Evolutionary conservation across 1,140 invertebrate genomes (phyloP).

Genomic region (Polyergus mexicanus): DNA sequence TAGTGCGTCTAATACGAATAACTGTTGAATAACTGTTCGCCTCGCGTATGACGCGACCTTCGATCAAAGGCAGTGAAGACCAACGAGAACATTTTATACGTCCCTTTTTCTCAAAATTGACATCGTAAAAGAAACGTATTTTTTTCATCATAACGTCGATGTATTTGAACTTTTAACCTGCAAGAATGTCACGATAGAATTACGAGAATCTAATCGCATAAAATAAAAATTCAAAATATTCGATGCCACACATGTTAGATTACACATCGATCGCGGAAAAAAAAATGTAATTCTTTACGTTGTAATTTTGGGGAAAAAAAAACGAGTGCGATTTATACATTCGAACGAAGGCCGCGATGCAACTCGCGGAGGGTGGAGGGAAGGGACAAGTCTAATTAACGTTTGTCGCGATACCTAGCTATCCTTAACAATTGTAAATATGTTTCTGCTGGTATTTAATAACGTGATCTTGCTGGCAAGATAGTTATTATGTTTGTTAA

Average conservation of each 20-base stretch:
- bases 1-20: slow-evolving; percentile 16
- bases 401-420: slow-evolving; percentile 57
- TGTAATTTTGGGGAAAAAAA: background rate
- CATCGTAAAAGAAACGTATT: background rate
- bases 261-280: background rate
- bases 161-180: background rate
- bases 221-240: background rate
- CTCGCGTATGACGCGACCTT: slow-evolving; percentile 61
- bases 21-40: slow-evolving; percentile 27
- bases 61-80: slow-evolving; percentile 81
- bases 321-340: slow-evolving; percentile 60
- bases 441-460: slow-evolving; percentile 60
- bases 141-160: background rate
- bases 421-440: slow-evolving; percentile 68
- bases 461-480: background rate
- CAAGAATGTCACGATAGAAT: background rate
- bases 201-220: background rate
- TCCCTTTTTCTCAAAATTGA: background rate
- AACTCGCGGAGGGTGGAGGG: background rate
- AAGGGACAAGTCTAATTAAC: slow-evolving; percentile 7
- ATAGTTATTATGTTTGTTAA: slow-evolving; percentile 24
- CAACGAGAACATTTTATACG: slow-evolving; percentile 70
- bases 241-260: background rate
- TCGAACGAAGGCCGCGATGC: slow-evolving; percentile 75
- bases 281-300: background rate